These are phyloP conservation scores for Dasyprocta punctata DNA, from an alignment of 2,113 vertebrate species.

Conservation along the genomic window DNA sequence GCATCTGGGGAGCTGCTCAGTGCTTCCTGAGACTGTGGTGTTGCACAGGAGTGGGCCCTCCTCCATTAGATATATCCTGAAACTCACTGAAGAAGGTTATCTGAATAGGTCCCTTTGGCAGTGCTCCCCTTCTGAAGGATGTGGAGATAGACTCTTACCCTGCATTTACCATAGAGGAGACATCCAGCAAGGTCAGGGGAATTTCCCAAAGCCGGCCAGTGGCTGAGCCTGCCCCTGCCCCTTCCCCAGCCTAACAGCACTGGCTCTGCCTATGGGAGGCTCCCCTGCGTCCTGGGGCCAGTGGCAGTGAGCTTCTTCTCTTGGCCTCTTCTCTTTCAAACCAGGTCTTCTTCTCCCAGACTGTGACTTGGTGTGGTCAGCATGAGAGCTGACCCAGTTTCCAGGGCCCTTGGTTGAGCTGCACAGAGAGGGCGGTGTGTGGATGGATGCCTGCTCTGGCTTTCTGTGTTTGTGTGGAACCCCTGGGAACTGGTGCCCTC, in stretches of 20 bases:
- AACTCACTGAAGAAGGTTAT: neutral
- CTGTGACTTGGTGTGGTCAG: neutral
- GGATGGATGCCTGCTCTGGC: neutral
- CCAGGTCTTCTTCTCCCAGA: neutral
- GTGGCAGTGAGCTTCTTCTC: neutral
- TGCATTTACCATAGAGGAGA: neutral
- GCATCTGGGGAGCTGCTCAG: neutral
- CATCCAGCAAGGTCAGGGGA: neutral
- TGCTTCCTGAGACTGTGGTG: fast-evolving
- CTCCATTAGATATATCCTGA: neutral
- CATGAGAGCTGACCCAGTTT: neutral
- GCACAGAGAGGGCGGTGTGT: neutral
- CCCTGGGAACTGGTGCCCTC: neutral
- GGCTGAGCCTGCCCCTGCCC: neutral
- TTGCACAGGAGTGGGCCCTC: fast-evolving
- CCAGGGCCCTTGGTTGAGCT: neutral
- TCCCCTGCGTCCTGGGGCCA: neutral
- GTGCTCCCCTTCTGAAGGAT: neutral
- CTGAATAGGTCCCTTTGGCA: neutral
- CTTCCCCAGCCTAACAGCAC: neutral
- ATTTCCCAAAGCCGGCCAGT: neutral
- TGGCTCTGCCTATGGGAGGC: neutral
- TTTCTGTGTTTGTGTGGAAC: neutral
- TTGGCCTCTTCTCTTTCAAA: neutral
- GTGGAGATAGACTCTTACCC: neutral